Base-by-base conservation (phyloP, 2,888 invertebrate species). In the Meiosimyza platycephala region DNA sequence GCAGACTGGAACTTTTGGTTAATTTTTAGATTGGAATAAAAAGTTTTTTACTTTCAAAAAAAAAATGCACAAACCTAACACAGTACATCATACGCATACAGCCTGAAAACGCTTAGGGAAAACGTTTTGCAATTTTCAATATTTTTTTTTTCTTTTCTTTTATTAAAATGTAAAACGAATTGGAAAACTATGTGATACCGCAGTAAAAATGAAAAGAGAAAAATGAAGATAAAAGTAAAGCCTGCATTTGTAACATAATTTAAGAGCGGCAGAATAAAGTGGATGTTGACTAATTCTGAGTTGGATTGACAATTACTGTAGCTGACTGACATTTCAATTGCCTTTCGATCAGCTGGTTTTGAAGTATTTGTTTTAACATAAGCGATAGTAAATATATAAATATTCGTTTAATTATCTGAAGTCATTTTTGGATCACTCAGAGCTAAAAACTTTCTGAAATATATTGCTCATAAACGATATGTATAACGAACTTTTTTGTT, bases 181-280 rank as follows among this genome's bases (percentile, higher is more conserved):
- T n/a, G n/a, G 60, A n/a, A 68, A 59, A 60, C 40, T 40, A 40
- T 28, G 16, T 33, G 48, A 40, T 7, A 9, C n/a, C 47, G 15
- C 50, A 52, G 13, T 15, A 2, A 52, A 28, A 33, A 47, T 16
- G 9, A 48, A 16, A 15, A 15, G 40, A 22, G 57, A 33, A 15
- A 2, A 54, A 52, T 16, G 40, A 7, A 52, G 1, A 33, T 18
- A 13, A 13, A 18, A 67, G 33, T 18, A 33, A 59, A 50, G 15
- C 60, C 28, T 48, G 55, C 51, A 50, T 47, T 60, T 69, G 68
- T 50, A 60, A 69, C 68, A 69, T 69, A 60, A 69, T 69, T 69
- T 60, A 69, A 69, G 50, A 22, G 51, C n/a, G 59, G 15, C 50
- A 59, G 50, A 12, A 22, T 13, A 48, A 57, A 57, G 57, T n/a